Percentiles rank a stretch among this genome's conserved stretches.
These are phyloP conservation scores for Chamaetylas fuelleborni DNA, from an alignment of 2,113 vertebrate species.

Conservation along the genomic window DNA sequence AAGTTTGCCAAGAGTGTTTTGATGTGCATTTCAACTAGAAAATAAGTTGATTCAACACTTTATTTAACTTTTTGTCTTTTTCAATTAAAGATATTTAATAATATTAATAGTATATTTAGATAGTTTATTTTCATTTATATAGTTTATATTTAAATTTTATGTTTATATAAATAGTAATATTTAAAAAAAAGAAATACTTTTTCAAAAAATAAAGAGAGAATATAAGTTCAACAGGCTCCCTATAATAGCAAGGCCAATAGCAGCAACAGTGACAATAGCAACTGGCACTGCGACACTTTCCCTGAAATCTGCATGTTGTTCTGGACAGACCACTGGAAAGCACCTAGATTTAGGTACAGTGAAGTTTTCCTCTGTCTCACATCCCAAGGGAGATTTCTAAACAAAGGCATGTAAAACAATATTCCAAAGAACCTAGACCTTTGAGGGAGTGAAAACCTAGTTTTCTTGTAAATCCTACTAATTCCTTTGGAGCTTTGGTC, in stretches of 20 bases:
- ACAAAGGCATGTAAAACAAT: neutral
- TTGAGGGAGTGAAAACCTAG: neutral
- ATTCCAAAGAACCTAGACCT: neutral
- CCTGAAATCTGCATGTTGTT: neutral
- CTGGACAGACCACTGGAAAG: neutral
- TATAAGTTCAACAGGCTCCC: neutral
- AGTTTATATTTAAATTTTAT: too few species aligned
- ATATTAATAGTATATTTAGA: too few species aligned
- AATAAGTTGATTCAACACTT: neutral
- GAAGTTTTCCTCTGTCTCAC: neutral
- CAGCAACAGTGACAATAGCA: accelerated
- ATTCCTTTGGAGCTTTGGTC: neutral
- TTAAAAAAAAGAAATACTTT: neutral
- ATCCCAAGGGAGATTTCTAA: neutral
- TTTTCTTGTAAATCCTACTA: neutral
- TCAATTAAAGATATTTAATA: neutral
- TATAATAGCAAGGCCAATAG: accelerated
- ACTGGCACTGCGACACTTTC: neutral
- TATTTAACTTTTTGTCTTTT: neutral
- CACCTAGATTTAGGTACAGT: neutral
- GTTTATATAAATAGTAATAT: neutral
- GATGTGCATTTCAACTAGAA: neutral
- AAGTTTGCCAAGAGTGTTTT: neutral
- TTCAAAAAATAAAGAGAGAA: neutral
- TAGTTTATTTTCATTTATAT: too few species aligned